Percentiles rank a stretch among this genome's conserved stretches.
phyloP scores from a whole-genome alignment of 2,888 invertebrate genomes.

The Apeira syringaria region DNA sequence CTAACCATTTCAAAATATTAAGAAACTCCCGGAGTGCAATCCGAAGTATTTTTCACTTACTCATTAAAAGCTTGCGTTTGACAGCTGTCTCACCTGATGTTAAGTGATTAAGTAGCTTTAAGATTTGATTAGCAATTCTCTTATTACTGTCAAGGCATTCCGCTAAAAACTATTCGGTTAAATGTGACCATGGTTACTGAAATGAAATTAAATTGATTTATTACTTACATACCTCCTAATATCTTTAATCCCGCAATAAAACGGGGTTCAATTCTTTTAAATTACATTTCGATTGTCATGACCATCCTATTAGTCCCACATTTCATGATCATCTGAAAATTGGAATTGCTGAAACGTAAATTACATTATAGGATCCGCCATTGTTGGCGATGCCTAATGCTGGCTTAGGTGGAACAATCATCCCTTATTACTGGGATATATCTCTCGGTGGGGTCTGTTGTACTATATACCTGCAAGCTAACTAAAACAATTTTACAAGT shows the following conservation, averaged over 20 bases:
- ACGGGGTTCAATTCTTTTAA: constrained; percentile 21
- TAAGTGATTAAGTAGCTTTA: too few relatives aligned
- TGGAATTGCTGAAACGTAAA: constrained; percentile 31
- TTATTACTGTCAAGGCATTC: too few relatives aligned
- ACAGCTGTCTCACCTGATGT: too few relatives aligned
- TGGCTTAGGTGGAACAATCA: constrained; percentile 46
- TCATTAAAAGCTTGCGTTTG: too few relatives aligned
- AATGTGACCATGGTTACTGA: too few relatives aligned
- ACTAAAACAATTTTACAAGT: not conserved
- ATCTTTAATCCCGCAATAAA: constrained; percentile 19
- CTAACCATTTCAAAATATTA: too few relatives aligned
- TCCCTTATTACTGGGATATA: constrained; percentile 44
- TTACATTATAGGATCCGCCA: constrained; percentile 32
- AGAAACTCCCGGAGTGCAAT: too few relatives aligned
- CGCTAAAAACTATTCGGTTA: too few relatives aligned
- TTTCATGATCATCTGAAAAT: constrained; percentile 29
- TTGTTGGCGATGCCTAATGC: constrained; percentile 39
- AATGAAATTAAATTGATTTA: too few relatives aligned
- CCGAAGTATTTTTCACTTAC: too few relatives aligned
- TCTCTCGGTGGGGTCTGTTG: constrained; percentile 25
- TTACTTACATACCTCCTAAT: too few relatives aligned
- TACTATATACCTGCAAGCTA: not conserved
- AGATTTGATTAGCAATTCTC: too few relatives aligned
- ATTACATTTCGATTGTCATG: constrained; percentile 25
- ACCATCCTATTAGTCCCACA: constrained; percentile 31